These are phyloP conservation scores for Cossypha niveicapilla DNA, from an alignment of 2,797 vertebrate genomes.

Conservation along the genomic window DNA sequence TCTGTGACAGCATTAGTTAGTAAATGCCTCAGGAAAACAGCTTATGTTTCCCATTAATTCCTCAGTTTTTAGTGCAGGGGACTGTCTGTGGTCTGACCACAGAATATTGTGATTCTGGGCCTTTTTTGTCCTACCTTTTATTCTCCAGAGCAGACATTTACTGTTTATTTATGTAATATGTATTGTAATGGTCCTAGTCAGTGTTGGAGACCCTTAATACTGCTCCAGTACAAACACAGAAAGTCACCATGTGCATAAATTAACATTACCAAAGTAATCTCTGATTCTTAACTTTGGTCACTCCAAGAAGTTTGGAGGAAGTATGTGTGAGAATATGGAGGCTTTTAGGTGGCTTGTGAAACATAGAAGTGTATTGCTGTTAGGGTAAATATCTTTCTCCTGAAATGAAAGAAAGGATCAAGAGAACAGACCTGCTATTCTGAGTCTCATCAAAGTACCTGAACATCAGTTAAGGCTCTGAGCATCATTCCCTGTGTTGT, in stretches of 20 bases:
- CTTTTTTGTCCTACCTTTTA: not conserved
- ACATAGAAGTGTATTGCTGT: not conserved
- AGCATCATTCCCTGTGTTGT: not conserved
- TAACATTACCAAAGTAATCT: not conserved
- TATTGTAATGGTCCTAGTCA: not conserved
- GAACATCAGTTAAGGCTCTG: not conserved
- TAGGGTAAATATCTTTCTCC: not conserved
- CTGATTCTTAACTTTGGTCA: not conserved
- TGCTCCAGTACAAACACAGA: not conserved
- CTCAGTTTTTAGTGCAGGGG: not conserved
- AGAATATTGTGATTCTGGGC: not conserved
- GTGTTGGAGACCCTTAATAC: not conserved
- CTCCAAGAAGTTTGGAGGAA: not conserved
- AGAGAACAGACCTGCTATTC: not conserved
- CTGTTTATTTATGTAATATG: not conserved
- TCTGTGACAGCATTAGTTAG: not conserved
- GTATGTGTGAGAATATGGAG: not conserved
- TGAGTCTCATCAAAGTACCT: not conserved
- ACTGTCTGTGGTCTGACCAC: not conserved
- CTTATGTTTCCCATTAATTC: not conserved
- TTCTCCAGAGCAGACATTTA: not conserved
- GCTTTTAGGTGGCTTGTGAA: not conserved
- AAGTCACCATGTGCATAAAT: fast-evolving
- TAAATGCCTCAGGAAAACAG: not conserved
- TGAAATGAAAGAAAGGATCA: not conserved